Conservation (phyloP, 30 jellyfish, hydroid and myxozoan species). For the Chironex yamaguchii region DNA sequence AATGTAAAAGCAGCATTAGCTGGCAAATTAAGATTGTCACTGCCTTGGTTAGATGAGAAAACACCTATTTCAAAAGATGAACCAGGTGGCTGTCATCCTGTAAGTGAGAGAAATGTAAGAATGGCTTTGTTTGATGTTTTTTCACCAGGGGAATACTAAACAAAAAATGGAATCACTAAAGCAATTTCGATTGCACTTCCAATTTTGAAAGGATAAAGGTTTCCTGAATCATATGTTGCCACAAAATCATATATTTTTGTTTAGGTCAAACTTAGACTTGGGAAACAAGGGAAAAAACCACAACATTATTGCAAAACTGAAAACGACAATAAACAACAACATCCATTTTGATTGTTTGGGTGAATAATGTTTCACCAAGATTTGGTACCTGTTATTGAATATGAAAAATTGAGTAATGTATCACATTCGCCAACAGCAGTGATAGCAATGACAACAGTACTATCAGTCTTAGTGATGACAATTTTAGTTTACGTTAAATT, state of each 20-base stretch:
- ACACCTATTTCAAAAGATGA: background rate
- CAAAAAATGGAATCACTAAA: constrained; percentile 14
- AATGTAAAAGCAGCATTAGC: constrained; percentile 1
- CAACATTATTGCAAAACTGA: background rate
- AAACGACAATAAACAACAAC: background rate
- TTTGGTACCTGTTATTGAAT: no score
- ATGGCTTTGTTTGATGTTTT: constrained; percentile 27
- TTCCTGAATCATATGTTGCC: constrained; percentile 45
- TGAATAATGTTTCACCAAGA: background rate
- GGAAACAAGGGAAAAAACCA: background rate
- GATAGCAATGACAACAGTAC: no score
- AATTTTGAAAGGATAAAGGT: background rate
- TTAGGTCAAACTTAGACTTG: constrained; percentile 20
- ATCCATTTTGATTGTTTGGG: background rate
- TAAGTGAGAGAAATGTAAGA: constrained; percentile 4
- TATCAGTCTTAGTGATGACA: no score
- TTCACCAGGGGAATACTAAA: constrained; percentile 40
- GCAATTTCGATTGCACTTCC: constrained; percentile 3
- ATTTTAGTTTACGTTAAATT: no score
- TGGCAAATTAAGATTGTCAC: constrained; percentile 15
- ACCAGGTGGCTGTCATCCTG: no score
- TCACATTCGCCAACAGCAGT: no score
- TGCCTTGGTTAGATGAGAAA: constrained; percentile 31
- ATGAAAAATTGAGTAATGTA: no score
- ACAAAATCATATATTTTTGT: constrained; percentile 5